A percentile compares a stretch with the other conserved stretches of the same genome.
Conservation (phyloP, 2,797 vertebrate genomes). For the Microcaecilia unicolor region DNA sequence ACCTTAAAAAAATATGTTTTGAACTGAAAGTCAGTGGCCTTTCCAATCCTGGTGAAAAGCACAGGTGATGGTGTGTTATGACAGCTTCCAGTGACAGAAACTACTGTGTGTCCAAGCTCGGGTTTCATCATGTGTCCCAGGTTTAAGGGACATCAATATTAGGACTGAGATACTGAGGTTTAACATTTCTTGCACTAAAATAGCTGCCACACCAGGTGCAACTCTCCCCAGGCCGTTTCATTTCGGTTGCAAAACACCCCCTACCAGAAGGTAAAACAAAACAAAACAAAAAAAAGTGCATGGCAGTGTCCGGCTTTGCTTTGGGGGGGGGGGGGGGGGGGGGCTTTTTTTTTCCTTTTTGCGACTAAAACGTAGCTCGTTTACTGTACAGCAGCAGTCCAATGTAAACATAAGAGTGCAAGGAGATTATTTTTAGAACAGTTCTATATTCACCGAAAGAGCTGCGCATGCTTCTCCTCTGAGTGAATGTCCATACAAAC, state of each 20-base stretch:
- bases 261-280: conserved; percentile 31
- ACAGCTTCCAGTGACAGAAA: conserved; percentile 41
- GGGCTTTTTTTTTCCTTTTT: background rate
- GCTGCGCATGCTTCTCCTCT: background rate
- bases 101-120: conserved; percentile 39
- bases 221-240: conserved; percentile 39
- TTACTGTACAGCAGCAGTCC: background rate
- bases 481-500: conserved; percentile 10
- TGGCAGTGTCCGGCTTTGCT: conserved; percentile 21
- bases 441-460: background rate
- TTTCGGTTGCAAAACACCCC: conserved; percentile 57
- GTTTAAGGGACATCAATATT: conserved; percentile 38
- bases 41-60: conserved; percentile 5
- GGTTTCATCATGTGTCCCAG: conserved; percentile 55
- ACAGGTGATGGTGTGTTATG: conserved; percentile 4
- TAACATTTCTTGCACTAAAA: conserved; percentile 59
- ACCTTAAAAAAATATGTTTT: too few relatives aligned
- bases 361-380: conserved; percentile 6
- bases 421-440: conserved; percentile 16
- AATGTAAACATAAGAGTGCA: conserved; percentile 45
- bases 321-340: too few relatives aligned
- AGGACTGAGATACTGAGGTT: conserved; percentile 33
- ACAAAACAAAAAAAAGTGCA: too few relatives aligned
- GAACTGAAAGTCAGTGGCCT: too few relatives aligned
- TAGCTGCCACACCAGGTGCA: conserved; percentile 63